Evolutionary conservation across 2,113 vertebrate genomes (phyloP).

Genomic region (Saimiri boliviensis): DNA sequence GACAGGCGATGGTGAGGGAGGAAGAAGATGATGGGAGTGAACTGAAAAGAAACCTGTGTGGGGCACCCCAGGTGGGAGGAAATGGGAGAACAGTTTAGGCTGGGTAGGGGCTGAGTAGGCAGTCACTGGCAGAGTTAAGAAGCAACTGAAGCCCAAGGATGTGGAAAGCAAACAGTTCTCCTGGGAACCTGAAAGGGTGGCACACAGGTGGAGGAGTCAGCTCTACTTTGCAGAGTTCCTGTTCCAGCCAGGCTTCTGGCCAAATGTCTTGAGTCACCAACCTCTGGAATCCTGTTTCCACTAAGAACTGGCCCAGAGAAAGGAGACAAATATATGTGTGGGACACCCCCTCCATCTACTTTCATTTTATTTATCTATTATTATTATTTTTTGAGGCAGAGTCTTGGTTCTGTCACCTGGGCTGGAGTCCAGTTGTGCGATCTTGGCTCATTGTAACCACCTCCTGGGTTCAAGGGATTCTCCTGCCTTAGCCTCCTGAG

Average conservation of each 20-base stretch:
- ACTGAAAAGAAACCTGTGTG: not conserved
- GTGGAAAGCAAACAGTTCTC: not conserved
- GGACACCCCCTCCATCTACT: not conserved
- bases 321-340: not conserved
- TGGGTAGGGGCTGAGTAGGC: not conserved
- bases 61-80: not conserved
- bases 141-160: not conserved
- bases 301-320: not conserved
- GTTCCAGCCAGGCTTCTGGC: not conserved
- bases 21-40: not conserved
- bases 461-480: no score
- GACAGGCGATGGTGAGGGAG: not conserved
- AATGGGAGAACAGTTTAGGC: not conserved
- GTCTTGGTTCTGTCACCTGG: no score
- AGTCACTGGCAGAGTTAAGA: not conserved
- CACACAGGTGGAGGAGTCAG: not conserved
- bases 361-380: not conserved
- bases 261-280: conserved; percentile 27
- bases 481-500: no score
- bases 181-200: conserved; percentile 8
- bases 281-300: conserved; percentile 11
- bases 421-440: no score
- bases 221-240: not conserved
- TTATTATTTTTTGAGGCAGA: no score
- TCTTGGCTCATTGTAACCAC: no score